phyloP scores from a whole-genome alignment of 2,113 vertebrate species.

The Bufo gargarizans region DNA sequence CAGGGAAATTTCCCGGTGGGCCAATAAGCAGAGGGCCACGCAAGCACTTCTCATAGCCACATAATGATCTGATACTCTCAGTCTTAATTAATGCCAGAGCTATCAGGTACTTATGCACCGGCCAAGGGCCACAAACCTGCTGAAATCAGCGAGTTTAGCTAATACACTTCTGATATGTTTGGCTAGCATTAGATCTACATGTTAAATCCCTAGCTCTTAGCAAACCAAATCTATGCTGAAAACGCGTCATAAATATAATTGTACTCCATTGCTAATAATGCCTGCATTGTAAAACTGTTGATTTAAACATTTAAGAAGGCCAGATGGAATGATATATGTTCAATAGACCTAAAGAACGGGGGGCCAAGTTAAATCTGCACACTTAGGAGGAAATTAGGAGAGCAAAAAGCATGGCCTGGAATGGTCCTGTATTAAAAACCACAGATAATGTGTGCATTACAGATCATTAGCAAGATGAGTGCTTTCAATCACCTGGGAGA shows the following conservation, averaged over 20 bases:
- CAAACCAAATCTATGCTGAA: neutral
- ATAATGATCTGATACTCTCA: no score
- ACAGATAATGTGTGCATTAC: constrained; percentile 57
- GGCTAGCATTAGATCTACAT: no score
- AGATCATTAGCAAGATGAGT: constrained; percentile 49
- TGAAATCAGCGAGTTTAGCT: no score
- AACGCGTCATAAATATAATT: neutral
- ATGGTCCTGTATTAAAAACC: constrained; percentile 42
- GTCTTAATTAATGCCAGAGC: no score
- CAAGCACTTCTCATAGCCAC: no score
- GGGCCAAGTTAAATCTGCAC: neutral
- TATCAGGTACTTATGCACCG: no score
- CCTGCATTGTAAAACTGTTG: constrained; percentile 16
- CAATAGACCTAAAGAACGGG: constrained; percentile 14
- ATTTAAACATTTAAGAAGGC: constrained; percentile 27
- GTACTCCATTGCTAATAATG: neutral
- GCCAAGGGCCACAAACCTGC: no score
- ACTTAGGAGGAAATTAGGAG: constrained; percentile 55
- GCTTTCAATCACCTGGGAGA: constrained; percentile 48
- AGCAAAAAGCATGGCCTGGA: constrained; percentile 47
- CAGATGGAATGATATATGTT: constrained; percentile 4
- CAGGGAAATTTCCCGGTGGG: no score
- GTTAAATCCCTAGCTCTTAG: no score
- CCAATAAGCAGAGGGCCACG: no score
- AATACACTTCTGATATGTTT: no score